Evolutionary conservation across 1,140 invertebrate genomes (phyloP).

Genomic region (Centruroides sculpturatus): DNA sequence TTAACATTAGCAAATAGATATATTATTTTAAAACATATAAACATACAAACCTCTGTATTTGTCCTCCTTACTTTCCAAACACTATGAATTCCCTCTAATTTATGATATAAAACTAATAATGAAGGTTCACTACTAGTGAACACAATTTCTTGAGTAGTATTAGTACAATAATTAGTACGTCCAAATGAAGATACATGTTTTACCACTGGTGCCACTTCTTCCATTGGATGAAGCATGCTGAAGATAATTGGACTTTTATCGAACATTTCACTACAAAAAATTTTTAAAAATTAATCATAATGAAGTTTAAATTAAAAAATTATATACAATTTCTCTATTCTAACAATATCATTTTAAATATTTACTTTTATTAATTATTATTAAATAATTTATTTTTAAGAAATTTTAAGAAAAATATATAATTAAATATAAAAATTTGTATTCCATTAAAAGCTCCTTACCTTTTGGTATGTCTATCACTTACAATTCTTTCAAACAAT

Average conservation of each 20-base stretch:
- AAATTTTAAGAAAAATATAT: no score
- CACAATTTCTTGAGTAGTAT: slow-evolving; percentile 43
- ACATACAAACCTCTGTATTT: slow-evolving; percentile 43
- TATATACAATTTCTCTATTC: no score
- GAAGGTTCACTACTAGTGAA: slow-evolving; percentile 47
- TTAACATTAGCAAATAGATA: no score
- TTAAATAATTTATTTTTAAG: no score
- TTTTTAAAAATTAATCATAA: no score
- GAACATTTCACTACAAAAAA: slow-evolving; percentile 2
- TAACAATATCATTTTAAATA: no score
- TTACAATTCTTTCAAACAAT: slow-evolving; percentile 41
- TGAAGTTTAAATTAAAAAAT: no score
- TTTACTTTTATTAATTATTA: no score
- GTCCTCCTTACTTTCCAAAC: slow-evolving; percentile 65
- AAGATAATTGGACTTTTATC: slow-evolving; percentile 46
- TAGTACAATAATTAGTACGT: slow-evolving; percentile 38
- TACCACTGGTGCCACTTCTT: slow-evolving; percentile 72
- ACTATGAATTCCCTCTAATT: slow-evolving; percentile 56
- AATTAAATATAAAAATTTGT: no score
- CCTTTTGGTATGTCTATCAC: not conserved
- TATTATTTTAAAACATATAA: no score
- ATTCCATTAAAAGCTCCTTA: no score
- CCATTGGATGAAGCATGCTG: slow-evolving; percentile 69
- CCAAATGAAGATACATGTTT: slow-evolving; percentile 24
- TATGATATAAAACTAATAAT: slow-evolving; percentile 57